A percentile compares a stretch with the other conserved stretches of the same genome.
phyloP scores from a whole-genome alignment of 2,797 vertebrate species.

The Molossus alvarezi region DNA sequence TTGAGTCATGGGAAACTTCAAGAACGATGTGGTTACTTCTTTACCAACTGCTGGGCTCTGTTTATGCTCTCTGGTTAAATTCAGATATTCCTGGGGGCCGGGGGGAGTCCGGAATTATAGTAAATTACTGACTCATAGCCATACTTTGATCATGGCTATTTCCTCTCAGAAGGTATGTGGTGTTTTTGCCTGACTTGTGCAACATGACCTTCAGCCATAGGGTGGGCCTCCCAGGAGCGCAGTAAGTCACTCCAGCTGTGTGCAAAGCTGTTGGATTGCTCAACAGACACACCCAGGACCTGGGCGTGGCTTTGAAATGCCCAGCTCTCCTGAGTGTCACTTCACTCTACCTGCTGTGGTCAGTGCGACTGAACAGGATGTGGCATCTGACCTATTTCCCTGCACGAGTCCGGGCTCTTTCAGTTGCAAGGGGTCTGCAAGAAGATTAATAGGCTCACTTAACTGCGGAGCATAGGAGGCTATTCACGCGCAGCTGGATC shows the following conservation, averaged over 20 bases:
- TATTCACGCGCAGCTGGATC: neutral
- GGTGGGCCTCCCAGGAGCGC: neutral
- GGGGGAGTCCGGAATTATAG: neutral
- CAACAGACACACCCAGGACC: neutral
- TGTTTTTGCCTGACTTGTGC: slow-evolving; percentile 42
- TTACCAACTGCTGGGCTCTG: neutral
- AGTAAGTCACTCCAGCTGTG: neutral
- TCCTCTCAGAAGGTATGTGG: slow-evolving; percentile 42
- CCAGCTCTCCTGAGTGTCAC: neutral
- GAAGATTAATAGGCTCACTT: neutral
- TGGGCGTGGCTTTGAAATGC: slow-evolving; percentile 1
- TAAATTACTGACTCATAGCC: slow-evolving; percentile 73
- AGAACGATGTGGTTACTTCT: slow-evolving; percentile 54
- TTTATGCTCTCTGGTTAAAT: slow-evolving; percentile 48
- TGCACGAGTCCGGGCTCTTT: neutral
- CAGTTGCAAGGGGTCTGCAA: neutral
- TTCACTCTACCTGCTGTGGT: neutral
- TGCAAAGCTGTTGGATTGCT: neutral
- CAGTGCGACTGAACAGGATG: neutral
- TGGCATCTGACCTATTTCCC: neutral
- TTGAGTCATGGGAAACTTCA: slow-evolving; percentile 72
- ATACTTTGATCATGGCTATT: slow-evolving; percentile 55
- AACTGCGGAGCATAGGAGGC: neutral
- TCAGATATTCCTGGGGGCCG: slow-evolving; percentile 33
- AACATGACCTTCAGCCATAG: neutral